Base-by-base conservation (phyloP, 2,113 vertebrate genomes). In the Hucho hucho region DNA sequence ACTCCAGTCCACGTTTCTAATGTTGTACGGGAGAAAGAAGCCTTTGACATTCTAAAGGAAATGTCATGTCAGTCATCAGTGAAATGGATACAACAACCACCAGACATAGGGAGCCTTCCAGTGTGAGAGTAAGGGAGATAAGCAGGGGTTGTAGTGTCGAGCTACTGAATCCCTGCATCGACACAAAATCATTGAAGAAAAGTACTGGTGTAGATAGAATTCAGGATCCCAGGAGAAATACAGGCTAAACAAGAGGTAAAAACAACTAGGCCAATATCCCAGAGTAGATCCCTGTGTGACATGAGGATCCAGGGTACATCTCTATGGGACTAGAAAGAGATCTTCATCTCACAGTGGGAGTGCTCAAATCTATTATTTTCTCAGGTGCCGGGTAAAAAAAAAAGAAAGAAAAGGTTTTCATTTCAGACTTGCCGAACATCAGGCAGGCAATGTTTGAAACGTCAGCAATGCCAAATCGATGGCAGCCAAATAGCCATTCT, bases 21-120 rank as follows among this genome's bases (percentile, higher is more conserved):
- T 49, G 43, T 24, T 6, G 67, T 22, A 9, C 56, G 24, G 58
- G 37, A 43, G 58, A 56, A 26, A 66, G 75, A n/a, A 72, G 78
- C 81, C 78, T 79, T 67, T 88, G 87, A 87, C 87, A 87, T 91
- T 90, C 79, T 4, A 74, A 86, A 66, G 74, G 25, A 89, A 91
- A 92, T 87, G 87, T 87, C 87, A 93, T 74, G 74, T 75, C 78
- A 61, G 69, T 81, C 73, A 80, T 53, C 25, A 75, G 46, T 84
- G 86, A 89, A 88, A 91, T 72, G 71, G 81, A 91, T 81, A 83
- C 80, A 63, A 69, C 25, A 25, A 70, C 46, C 61, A 73, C 47
- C 73, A 70, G 75, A 74, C 46, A 70, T 20, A 47, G 53, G 69
- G 46, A 72, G 65, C 3, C 16, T 67, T 67, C 7, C 7, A 63